A percentile compares a stretch with the other conserved stretches of the same genome.
Conservation (phyloP, 2,113 vertebrate genomes). For the Oreocharis arfaki region DNA sequence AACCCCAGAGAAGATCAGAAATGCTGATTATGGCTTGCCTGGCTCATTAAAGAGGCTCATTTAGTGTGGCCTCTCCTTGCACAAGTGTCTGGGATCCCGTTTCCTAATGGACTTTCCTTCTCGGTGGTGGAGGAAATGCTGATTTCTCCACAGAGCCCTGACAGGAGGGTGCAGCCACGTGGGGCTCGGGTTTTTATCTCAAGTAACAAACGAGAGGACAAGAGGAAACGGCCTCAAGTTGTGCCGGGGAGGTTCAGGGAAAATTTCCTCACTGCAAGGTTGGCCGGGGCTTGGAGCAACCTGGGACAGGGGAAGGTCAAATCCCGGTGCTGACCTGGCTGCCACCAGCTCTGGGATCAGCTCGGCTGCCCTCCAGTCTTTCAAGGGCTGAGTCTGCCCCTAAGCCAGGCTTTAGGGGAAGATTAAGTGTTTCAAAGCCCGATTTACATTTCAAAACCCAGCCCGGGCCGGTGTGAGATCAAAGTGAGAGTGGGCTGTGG, state of each 20-base stretch:
- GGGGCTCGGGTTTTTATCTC: not conserved
- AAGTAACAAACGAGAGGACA: not conserved
- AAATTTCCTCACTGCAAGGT: too few species aligned
- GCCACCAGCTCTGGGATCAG: not conserved
- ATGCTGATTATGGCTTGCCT: not conserved
- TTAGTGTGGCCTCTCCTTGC: not conserved
- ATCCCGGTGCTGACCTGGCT: not conserved
- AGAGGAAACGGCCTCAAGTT: not conserved
- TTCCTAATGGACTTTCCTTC: not conserved
- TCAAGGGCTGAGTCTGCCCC: not conserved
- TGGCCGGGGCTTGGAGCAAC: not conserved
- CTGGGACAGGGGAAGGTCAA: not conserved
- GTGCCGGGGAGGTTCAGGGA: not conserved
- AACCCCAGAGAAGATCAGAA: not conserved
- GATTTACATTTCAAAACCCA: conserved; percentile 63
- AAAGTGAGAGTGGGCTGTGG: conserved; percentile 26
- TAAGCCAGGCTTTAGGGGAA: not conserved
- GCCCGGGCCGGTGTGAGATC: conserved; percentile 9
- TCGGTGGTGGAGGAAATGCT: not conserved
- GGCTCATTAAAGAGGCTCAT: not conserved
- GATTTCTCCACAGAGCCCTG: not conserved
- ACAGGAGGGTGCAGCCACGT: not conserved
- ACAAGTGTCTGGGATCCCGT: not conserved
- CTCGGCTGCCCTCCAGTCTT: not conserved
- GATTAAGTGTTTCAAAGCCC: conserved; percentile 46